Percentiles rank a stretch among this genome's conserved stretches.
Evolutionary conservation across 2,888 invertebrate genomes (phyloP).

Genomic region (Philopedon plagiatum): DNA sequence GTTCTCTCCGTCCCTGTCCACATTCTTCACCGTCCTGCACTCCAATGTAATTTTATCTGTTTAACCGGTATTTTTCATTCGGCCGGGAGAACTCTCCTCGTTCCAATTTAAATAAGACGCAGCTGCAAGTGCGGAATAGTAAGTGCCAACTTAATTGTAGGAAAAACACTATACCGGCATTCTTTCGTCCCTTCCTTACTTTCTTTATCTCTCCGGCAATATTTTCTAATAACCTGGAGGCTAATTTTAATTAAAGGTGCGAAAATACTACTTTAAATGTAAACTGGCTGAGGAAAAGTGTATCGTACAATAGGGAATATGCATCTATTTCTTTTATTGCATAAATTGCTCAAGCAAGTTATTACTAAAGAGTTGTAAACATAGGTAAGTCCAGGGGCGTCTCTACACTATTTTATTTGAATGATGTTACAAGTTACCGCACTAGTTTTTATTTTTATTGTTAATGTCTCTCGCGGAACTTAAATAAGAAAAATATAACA

Average conservation of each 20-base stretch:
- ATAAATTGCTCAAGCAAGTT: too few species aligned
- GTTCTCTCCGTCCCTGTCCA: background rate
- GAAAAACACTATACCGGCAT: constrained; percentile 40
- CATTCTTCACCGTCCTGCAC: constrained; percentile 25
- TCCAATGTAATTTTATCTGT: constrained; percentile 46
- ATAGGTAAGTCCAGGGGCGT: too few species aligned
- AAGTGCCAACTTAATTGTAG: constrained; percentile 45
- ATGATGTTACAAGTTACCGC: too few species aligned
- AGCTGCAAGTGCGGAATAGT: constrained; percentile 48
- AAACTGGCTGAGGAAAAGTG: too few species aligned
- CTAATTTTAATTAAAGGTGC: constrained; percentile 16
- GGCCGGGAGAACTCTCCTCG: constrained; percentile 12
- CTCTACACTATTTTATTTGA: too few species aligned
- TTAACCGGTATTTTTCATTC: constrained; percentile 48
- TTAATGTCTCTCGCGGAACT: too few species aligned
- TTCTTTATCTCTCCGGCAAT: constrained; percentile 20
- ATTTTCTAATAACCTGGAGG: constrained; percentile 1
- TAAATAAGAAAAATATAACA: too few species aligned
- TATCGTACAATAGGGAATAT: too few species aligned
- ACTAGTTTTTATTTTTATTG: too few species aligned
- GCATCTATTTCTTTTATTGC: too few species aligned
- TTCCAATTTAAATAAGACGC: constrained; percentile 49
- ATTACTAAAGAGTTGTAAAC: too few species aligned
- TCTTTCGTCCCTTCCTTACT: constrained; percentile 23
- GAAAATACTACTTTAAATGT: too few species aligned